Percentiles rank a stretch among this genome's conserved stretches.
Conservation (phyloP, 2,797 vertebrate species). For the Furcifer pardalis region DNA sequence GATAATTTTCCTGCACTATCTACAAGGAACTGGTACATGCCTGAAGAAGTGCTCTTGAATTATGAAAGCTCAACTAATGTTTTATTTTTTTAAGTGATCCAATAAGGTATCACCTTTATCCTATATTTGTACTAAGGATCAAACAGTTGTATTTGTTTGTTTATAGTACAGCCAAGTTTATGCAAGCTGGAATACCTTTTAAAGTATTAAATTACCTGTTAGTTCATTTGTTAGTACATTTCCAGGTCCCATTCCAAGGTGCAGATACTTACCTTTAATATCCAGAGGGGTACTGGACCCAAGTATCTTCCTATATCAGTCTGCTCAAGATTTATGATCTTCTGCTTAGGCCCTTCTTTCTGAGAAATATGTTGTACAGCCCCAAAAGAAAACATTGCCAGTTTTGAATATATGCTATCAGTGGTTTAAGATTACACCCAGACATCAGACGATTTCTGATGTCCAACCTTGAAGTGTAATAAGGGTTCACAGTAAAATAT, state of each 20-base stretch:
- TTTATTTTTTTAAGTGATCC: too few species aligned
- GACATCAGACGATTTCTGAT: not conserved
- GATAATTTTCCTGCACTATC: too few species aligned
- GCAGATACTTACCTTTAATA: not conserved
- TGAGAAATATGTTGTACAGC: not conserved
- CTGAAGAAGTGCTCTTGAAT: too few species aligned
- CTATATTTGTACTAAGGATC: too few species aligned
- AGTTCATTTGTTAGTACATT: not conserved
- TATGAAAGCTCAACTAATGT: too few species aligned
- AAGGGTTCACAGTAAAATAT: not conserved
- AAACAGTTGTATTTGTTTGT: too few species aligned
- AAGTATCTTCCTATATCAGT: not conserved
- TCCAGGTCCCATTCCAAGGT: not conserved
- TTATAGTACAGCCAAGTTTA: not conserved
- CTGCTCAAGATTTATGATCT: not conserved
- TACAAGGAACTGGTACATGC: too few species aligned
- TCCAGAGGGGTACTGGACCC: not conserved
- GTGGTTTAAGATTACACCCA: not conserved
- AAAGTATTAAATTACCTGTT: not conserved
- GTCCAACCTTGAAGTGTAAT: not conserved
- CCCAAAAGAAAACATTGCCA: too few species aligned
- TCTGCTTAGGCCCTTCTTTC: not conserved
- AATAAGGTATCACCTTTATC: too few species aligned
- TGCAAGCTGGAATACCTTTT: not conserved
- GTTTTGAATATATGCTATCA: not conserved